These are phyloP conservation scores for Temnothorax curvispinosus DNA, from an alignment of 1,140 invertebrate genomes.

Conservation along the genomic window DNA sequence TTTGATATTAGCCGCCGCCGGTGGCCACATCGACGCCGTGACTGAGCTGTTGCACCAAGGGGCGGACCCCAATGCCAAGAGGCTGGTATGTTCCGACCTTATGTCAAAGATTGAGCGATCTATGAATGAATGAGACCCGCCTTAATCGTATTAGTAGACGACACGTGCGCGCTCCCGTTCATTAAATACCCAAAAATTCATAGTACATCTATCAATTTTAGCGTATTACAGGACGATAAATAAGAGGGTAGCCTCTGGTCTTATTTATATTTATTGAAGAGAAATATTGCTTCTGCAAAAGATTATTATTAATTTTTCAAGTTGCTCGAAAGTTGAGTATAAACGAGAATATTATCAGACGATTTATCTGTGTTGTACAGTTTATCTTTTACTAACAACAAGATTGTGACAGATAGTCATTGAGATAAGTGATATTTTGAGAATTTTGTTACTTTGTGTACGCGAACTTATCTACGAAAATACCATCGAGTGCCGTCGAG, in stretches of 20 bases:
- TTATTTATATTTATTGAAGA: not conserved
- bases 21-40: slow-evolving; percentile 95
- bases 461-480: not conserved
- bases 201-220: not conserved
- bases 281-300: not conserved
- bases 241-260: not conserved
- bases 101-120: slow-evolving; percentile 11
- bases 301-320: not conserved
- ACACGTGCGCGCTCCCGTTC: slow-evolving; percentile 34
- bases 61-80: slow-evolving; percentile 92
- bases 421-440: slow-evolving; percentile 27
- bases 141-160: slow-evolving; percentile 14
- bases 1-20: slow-evolving; percentile 94
- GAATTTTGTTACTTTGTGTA: not conserved
- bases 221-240: not conserved
- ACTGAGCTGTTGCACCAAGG: slow-evolving; percentile 95
- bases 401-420: not conserved
- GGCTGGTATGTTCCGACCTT: slow-evolving; percentile 88
- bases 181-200: not conserved
- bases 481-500: not conserved
- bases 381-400: not conserved
- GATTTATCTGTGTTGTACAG: not conserved
- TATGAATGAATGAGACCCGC: slow-evolving; percentile 22
- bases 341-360: not conserved
- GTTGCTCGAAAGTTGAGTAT: not conserved